These are phyloP conservation scores for Apostichopus japonicus DNA, from an alignment of 35 echinoderm and acorn worm genomes.

Conservation along the genomic window DNA sequence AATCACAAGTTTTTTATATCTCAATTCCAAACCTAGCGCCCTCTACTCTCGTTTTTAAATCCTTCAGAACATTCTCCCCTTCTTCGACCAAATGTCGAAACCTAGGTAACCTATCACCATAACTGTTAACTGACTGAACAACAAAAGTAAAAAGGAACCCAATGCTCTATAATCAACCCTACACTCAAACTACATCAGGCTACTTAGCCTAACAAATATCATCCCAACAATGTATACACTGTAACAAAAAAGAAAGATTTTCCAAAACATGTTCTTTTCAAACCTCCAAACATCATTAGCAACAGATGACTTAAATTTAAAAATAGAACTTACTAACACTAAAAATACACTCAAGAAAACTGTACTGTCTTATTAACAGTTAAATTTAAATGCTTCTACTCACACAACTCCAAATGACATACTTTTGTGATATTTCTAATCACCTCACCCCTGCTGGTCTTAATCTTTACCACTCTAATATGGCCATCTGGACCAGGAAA, in stretches of 20 bases:
- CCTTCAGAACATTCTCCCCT: not conserved
- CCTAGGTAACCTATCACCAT: too few species aligned
- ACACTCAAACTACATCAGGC: not conserved
- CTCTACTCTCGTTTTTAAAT: too few species aligned
- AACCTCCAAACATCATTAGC: too few species aligned
- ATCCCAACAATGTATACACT: not conserved
- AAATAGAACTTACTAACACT: not conserved
- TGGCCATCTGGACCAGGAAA: conserved; percentile 35
- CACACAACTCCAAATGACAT: conserved; percentile 34
- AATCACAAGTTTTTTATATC: too few species aligned
- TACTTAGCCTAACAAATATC: not conserved
- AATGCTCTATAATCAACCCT: too few species aligned
- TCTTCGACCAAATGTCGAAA: not conserved
- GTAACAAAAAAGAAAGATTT: not conserved
- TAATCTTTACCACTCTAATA: conserved; percentile 45
- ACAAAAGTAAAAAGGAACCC: too few species aligned
- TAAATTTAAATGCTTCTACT: not conserved
- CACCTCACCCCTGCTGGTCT: conserved; percentile 9
- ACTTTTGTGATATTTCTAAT: too few species aligned
- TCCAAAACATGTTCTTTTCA: too few species aligned
- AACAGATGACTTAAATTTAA: too few species aligned
- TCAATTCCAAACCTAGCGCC: too few species aligned
- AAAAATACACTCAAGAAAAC: not conserved
- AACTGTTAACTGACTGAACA: too few species aligned
- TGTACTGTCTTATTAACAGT: not conserved